A percentile compares a stretch with the other conserved stretches of the same genome.
phyloP scores from a whole-genome alignment of 2,113 vertebrate species.

The Peromyscus californicus region DNA sequence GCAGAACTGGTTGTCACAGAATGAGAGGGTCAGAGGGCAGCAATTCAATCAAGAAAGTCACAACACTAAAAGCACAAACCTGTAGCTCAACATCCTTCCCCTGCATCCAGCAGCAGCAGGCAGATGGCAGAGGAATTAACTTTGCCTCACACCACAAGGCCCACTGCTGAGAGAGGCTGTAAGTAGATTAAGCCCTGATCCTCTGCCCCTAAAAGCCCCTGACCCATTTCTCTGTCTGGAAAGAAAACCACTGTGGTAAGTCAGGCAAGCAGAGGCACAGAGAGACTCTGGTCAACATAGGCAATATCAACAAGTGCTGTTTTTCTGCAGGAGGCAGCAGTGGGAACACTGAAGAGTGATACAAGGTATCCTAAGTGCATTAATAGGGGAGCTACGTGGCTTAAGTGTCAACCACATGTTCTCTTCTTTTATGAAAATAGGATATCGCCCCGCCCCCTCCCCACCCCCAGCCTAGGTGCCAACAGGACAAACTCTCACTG shows the following conservation, averaged over 20 bases:
- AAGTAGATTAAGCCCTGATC: slow-evolving; percentile 64
- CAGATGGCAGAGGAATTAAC: slow-evolving; percentile 66
- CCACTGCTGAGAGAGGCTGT: background rate
- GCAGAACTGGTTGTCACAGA: background rate
- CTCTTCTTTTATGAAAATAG: background rate
- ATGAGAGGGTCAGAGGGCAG: background rate
- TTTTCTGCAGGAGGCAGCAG: background rate
- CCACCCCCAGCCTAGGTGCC: background rate
- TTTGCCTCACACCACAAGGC: background rate
- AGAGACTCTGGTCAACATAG: background rate
- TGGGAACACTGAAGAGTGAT: background rate
- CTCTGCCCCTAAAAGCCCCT: slow-evolving; percentile 50
- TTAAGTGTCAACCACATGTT: background rate
- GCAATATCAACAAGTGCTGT: background rate
- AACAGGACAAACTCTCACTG: background rate
- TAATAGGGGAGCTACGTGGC: background rate
- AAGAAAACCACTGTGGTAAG: slow-evolving; percentile 63
- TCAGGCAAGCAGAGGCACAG: background rate
- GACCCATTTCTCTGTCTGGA: slow-evolving; percentile 65
- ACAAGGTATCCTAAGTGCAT: background rate
- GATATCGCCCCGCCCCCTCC: background rate
- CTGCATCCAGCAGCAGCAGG: background rate
- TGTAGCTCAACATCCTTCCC: background rate
- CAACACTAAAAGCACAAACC: background rate
- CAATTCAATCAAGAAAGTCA: background rate